Percentiles rank a stretch among this genome's conserved stretches.
Evolutionary conservation across 92 coral and sea anemone species (phyloP).

Genomic region (Heliopora coerulea): DNA sequence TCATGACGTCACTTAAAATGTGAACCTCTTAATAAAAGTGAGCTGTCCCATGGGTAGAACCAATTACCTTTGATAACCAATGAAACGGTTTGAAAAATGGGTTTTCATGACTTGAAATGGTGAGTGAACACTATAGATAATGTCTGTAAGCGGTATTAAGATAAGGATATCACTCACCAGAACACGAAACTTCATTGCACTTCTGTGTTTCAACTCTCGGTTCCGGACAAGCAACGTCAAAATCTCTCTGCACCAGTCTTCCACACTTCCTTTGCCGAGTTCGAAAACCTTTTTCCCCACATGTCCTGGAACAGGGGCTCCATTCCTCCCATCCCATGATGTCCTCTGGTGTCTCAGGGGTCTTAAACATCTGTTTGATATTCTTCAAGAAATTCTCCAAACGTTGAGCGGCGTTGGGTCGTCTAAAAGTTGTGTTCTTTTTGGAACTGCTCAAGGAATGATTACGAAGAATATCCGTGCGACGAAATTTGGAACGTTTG

Average conservation of each 20-base stretch:
- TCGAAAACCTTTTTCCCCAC: constrained; percentile 31
- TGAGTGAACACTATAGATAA: too few relatives aligned
- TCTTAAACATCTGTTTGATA: constrained; percentile 22
- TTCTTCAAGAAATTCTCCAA: constrained; percentile 3
- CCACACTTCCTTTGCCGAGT: constrained; percentile 35
- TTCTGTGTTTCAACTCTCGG: constrained; percentile 5
- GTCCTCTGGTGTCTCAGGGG: constrained; percentile 18
- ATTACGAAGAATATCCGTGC: constrained; percentile 7
- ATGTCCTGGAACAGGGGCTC: constrained; percentile 42
- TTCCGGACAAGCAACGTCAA: constrained; percentile 35
- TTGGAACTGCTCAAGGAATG: neutral
- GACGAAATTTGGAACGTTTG: constrained; percentile 13
- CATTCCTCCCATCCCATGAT: constrained; percentile 37
- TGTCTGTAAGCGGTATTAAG: too few relatives aligned
- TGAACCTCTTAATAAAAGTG: too few relatives aligned
- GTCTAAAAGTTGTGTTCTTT: neutral
- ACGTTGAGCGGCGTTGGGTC: neutral
- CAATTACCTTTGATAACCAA: too few relatives aligned
- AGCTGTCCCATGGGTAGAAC: too few relatives aligned
- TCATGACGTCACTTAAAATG: too few relatives aligned
- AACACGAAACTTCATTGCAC: constrained; percentile 29
- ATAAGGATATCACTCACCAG: too few relatives aligned
- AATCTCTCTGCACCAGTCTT: constrained; percentile 20
- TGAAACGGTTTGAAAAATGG: too few relatives aligned
- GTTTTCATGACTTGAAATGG: too few relatives aligned